phyloP scores from a whole-genome alignment of 2,888 invertebrate genomes.

The Psylliodes chrysocephalus region DNA sequence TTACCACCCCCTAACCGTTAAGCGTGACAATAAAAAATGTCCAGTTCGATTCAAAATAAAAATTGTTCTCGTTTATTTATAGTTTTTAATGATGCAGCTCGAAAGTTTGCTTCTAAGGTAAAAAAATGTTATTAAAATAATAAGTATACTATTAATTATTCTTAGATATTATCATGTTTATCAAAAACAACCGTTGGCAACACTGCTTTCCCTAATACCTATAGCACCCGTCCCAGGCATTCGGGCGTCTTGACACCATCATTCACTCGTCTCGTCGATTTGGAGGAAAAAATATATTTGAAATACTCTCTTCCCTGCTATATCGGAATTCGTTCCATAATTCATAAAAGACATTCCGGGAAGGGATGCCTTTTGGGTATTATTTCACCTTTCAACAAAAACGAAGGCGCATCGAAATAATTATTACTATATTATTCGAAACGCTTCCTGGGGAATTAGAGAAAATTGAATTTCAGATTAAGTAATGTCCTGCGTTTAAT shows the following conservation, averaged over 20 bases:
- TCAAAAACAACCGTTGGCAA: not conserved
- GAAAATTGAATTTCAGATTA: conserved; percentile 8
- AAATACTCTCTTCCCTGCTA: conserved; percentile 20
- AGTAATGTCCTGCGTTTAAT: too few relatives aligned
- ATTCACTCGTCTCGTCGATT: not conserved
- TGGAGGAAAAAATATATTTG: conserved; percentile 20
- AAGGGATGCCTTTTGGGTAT: conserved; percentile 5
- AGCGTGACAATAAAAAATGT: too few relatives aligned
- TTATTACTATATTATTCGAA: conserved; percentile 19
- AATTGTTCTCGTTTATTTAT: too few relatives aligned
- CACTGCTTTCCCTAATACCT: not conserved
- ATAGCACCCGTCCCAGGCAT: not conserved
- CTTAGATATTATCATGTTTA: too few relatives aligned
- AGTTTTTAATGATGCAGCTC: too few relatives aligned
- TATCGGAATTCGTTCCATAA: conserved; percentile 27
- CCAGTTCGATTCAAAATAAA: too few relatives aligned
- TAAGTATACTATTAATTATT: too few relatives aligned
- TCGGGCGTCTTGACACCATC: conserved; percentile 9
- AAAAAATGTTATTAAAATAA: too few relatives aligned
- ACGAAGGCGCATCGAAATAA: conserved; percentile 13
- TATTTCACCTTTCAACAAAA: conserved; percentile 19
- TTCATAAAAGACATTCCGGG: conserved; percentile 26
- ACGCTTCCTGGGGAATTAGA: not conserved
- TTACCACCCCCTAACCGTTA: too few relatives aligned
- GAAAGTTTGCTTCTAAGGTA: too few relatives aligned